phyloP scores from a whole-genome alignment of 2,888 invertebrate genomes.

The Sinohyriopsis cumingii region DNA sequence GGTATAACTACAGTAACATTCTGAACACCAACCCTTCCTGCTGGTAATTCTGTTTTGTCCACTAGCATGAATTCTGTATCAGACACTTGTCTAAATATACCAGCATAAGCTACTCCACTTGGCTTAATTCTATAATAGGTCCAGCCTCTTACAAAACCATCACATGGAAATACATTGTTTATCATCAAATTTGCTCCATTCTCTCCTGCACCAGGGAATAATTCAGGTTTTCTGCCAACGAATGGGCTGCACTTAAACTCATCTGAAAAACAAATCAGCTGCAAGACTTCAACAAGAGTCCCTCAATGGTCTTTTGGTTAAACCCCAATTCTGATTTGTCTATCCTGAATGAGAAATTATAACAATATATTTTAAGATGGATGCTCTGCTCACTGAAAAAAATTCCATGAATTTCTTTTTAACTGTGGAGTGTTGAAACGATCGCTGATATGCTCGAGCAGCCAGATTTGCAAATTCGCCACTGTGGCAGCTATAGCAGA shows the following conservation, averaged over 20 bases:
- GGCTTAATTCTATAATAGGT: slow-evolving; percentile 59
- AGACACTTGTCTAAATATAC: slow-evolving; percentile 60
- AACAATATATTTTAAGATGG: too few species aligned
- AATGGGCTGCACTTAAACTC: slow-evolving; percentile 47
- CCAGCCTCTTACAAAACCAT: slow-evolving; percentile 59
- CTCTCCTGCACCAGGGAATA: slow-evolving; percentile 52
- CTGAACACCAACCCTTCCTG: slow-evolving; percentile 46
- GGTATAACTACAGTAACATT: slow-evolving; percentile 40
- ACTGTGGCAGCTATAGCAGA: too few species aligned
- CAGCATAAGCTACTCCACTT: slow-evolving; percentile 55
- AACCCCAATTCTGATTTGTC: too few species aligned
- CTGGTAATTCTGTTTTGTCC: slow-evolving; percentile 53
- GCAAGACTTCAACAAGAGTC: neutral
- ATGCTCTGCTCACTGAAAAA: neutral
- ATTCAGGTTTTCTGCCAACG: slow-evolving; percentile 56
- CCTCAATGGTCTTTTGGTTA: neutral
- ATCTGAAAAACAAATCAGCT: slow-evolving; percentile 26
- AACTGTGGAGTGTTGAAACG: too few species aligned
- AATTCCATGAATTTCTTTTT: too few species aligned
- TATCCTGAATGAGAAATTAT: too few species aligned
- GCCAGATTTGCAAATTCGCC: too few species aligned
- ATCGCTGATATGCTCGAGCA: too few species aligned
- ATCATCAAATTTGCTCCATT: slow-evolving; percentile 64
- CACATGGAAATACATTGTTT: slow-evolving; percentile 66
- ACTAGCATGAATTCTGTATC: slow-evolving; percentile 54